Conservation (phyloP, 2,113 vertebrate genomes). For the Sebastes schlegelii region DNA sequence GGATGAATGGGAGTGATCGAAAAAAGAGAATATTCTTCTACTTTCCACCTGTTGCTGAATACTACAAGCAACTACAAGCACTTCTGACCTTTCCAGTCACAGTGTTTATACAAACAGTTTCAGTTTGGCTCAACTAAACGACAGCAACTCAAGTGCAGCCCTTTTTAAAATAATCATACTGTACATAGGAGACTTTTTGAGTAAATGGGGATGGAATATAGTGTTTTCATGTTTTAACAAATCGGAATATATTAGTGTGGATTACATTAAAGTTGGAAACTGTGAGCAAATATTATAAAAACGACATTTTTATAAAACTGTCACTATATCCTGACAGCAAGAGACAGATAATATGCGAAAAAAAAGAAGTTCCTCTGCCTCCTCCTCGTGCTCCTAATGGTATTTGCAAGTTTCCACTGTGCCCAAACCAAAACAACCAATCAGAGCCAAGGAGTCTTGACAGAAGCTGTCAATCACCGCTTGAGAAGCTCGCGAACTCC, state of each 20-base stretch:
- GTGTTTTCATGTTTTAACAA: neutral
- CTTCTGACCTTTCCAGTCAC: constrained; percentile 1
- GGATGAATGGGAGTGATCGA: neutral
- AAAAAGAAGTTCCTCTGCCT: too few relatives aligned
- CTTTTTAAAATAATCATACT: neutral
- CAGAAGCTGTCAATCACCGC: too few relatives aligned
- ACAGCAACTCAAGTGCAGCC: neutral
- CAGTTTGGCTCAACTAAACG: neutral
- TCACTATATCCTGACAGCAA: too few relatives aligned
- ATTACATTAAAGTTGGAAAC: neutral
- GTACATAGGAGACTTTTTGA: neutral
- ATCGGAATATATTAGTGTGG: neutral
- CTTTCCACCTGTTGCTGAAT: constrained; percentile 25
- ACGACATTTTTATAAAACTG: too few relatives aligned
- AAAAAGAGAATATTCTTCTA: neutral
- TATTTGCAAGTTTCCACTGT: too few relatives aligned
- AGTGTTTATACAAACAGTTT: constrained; percentile 21
- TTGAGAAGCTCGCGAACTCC: too few relatives aligned
- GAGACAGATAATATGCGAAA: too few relatives aligned
- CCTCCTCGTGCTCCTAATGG: too few relatives aligned
- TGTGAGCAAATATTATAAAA: too few relatives aligned
- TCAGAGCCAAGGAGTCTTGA: too few relatives aligned
- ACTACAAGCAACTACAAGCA: constrained; percentile 3
- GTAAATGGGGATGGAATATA: too few relatives aligned
- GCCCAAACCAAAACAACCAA: too few relatives aligned